These are phyloP conservation scores for Astropecten irregularis DNA, from an alignment of 53 echinoderm and acorn worm species.

Conservation along the genomic window DNA sequence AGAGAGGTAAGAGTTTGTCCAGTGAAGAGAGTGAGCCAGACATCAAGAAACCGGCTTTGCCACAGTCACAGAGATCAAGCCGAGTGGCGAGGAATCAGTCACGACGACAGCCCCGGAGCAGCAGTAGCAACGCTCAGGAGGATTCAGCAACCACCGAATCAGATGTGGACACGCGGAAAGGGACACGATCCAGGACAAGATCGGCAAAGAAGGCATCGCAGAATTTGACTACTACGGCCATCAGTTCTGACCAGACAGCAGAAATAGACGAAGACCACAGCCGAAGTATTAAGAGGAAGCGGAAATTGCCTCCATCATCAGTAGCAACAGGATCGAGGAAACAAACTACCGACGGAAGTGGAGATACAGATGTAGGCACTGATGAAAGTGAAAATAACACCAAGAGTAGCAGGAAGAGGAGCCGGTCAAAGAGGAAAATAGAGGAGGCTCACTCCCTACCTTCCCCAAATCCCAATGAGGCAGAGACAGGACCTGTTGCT, in stretches of 20 bases:
- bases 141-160: background rate
- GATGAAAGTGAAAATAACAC: background rate
- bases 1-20: background rate
- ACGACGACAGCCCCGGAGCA: background rate
- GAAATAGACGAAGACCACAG: slow-evolving; percentile 3
- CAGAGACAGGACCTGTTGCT: background rate
- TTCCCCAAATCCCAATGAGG: background rate
- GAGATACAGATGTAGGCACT: no score
- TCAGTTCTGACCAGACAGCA: background rate
- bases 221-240: background rate
- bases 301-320: background rate
- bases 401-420: background rate
- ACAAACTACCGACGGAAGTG: background rate
- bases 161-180: background rate
- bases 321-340: background rate
- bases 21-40: slow-evolving; percentile 2
- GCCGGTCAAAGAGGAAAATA: background rate
- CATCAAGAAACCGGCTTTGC: background rate
- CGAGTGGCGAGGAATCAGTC: background rate
- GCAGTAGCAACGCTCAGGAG: background rate
- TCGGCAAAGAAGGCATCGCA: background rate
- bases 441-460: background rate
- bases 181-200: background rate
- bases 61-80: background rate
- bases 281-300: background rate